Percentiles rank a stretch among this genome's conserved stretches.
These are phyloP conservation scores for Eubasilissa regina DNA, from an alignment of 1,140 invertebrate species.

Conservation along the genomic window DNA sequence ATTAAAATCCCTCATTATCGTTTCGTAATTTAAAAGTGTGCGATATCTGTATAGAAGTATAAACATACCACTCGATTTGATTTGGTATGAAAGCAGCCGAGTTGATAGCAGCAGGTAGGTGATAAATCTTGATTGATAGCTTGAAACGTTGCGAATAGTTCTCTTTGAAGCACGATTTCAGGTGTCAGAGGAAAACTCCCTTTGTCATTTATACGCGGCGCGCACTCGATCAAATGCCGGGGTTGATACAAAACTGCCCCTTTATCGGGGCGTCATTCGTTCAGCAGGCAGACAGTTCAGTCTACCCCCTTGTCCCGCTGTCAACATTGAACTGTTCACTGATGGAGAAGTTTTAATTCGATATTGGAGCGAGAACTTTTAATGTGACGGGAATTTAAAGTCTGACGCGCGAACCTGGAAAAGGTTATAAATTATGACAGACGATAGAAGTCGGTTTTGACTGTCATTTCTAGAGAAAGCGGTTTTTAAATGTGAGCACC, in stretches of 20 bases:
- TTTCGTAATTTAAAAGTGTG: no score
- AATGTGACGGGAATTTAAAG: conserved; percentile 41
- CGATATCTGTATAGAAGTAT: no score
- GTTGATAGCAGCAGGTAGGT: no score
- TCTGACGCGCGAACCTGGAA: neutral
- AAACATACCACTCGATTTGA: no score
- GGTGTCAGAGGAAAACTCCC: no score
- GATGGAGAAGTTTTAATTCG: conserved; percentile 45
- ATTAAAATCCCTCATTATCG: no score
- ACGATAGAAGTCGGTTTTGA: conserved; percentile 21
- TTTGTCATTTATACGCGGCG: neutral
- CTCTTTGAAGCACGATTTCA: no score
- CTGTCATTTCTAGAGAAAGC: conserved; percentile 24
- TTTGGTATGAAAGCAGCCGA: no score
- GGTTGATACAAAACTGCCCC: conserved; percentile 36
- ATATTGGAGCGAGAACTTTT: conserved; percentile 40
- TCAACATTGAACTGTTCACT: conserved; percentile 40
- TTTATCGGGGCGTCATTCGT: conserved; percentile 32
- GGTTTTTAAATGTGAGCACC: neutral
- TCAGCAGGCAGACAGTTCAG: conserved; percentile 11
- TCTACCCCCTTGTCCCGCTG: conserved; percentile 12
- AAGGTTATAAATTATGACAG: conserved; percentile 43
- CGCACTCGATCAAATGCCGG: conserved; percentile 28
- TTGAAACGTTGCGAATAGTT: no score
- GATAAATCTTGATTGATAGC: no score